A percentile compares a stretch with the other conserved stretches of the same genome.
phyloP scores from a whole-genome alignment of 2,888 invertebrate species.

The Zelleria hepariella region DNA sequence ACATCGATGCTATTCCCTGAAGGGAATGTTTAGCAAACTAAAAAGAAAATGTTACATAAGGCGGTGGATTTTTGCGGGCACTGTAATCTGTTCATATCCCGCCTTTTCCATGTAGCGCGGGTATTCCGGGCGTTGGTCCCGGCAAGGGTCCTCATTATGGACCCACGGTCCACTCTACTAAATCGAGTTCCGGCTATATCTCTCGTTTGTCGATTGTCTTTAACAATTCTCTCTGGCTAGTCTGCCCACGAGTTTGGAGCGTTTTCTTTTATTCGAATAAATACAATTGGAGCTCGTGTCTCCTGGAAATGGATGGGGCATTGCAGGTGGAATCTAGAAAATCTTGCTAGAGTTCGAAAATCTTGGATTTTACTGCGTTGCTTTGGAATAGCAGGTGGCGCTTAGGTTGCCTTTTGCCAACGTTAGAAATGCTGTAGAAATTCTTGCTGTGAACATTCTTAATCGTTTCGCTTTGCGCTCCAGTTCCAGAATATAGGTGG shows the following conservation, averaged over 20 bases:
- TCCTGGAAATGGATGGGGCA: not conserved
- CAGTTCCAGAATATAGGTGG: not conserved
- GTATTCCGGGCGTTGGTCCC: slow-evolving; percentile 1
- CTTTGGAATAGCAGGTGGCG: no score
- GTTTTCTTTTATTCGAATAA: not conserved
- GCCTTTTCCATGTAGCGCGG: slow-evolving; percentile 49
- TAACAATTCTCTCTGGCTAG: slow-evolving; percentile 16
- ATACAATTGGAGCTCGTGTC: not conserved
- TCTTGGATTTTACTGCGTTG: not conserved
- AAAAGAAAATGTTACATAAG: slow-evolving; percentile 4
- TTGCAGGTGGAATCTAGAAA: not conserved
- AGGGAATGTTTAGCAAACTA: not conserved
- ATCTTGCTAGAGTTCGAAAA: not conserved
- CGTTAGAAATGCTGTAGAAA: not conserved
- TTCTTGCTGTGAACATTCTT: not conserved
- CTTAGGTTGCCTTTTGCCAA: no score
- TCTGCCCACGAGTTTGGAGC: not conserved
- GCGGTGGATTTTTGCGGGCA: slow-evolving; percentile 28
- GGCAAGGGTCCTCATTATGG: slow-evolving; percentile 33
- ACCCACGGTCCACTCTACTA: slow-evolving; percentile 11
- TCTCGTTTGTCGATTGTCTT: slow-evolving; percentile 23
- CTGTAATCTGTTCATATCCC: slow-evolving; percentile 26
- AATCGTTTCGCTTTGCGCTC: not conserved
- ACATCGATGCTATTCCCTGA: slow-evolving; percentile 3
- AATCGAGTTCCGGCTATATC: slow-evolving; percentile 3